Conservation (phyloP, 2,113 vertebrate species). For the Bostrychus sinensis region DNA sequence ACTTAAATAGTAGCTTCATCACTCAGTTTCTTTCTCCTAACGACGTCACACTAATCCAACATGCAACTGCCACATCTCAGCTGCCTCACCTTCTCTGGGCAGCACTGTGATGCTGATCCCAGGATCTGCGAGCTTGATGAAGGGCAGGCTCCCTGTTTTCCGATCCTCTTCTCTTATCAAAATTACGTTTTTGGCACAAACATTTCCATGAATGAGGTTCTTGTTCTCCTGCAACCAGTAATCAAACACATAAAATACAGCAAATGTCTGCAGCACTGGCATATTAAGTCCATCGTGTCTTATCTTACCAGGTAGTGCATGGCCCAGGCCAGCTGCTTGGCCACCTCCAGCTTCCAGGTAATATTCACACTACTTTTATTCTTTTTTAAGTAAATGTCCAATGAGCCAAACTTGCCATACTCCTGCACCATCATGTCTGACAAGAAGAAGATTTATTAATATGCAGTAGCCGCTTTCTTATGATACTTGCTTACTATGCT, state of each 20-base stretch:
- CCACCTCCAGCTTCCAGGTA: constrained; percentile 96
- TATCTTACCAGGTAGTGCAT: constrained; percentile 95
- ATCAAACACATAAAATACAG: neutral
- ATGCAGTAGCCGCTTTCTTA: neutral
- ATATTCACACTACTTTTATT: constrained; percentile 91
- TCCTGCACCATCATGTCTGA: constrained; percentile 98
- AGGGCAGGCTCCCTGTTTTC: constrained; percentile 88
- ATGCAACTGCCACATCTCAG: neutral
- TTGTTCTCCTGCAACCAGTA: constrained; percentile 87
- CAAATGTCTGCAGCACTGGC: neutral
- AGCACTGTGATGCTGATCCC: constrained; percentile 92
- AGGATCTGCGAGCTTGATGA: constrained; percentile 96
- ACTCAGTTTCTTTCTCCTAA: too few species aligned
- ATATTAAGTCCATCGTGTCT: neutral
- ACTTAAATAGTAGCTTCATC: too few species aligned
- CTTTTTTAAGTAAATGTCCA: constrained; percentile 95
- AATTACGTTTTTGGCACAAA: constrained; percentile 95
- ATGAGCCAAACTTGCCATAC: constrained; percentile 92
- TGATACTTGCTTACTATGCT: too few species aligned
- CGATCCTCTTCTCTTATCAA: constrained; percentile 95
- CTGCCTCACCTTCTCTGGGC: constrained; percentile 89
- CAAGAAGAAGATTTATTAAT: constrained; percentile 7
- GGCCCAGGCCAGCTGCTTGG: constrained; percentile 95
- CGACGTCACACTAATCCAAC: neutral
- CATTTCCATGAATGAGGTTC: constrained; percentile 90